Conservation (phyloP, 2,113 vertebrate species). For the Scortum barcoo region DNA sequence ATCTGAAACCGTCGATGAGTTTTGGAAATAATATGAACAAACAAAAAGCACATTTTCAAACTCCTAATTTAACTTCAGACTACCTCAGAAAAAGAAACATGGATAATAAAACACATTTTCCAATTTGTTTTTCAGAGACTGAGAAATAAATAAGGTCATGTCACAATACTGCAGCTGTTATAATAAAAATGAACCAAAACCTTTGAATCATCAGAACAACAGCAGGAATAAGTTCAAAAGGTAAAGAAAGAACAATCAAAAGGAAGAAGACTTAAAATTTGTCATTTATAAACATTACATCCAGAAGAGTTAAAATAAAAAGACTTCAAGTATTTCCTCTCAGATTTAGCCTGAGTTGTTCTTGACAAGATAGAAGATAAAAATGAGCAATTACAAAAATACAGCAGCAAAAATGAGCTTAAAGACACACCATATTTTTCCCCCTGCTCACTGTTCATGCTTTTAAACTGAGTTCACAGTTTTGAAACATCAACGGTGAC, state of each 20-base stretch:
- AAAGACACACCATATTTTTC: not conserved
- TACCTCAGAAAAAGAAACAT: slow-evolving; percentile 10
- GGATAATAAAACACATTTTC: not conserved
- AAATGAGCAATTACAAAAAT: not conserved
- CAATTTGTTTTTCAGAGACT: not conserved
- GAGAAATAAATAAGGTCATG: slow-evolving; percentile 7
- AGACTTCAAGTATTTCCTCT: slow-evolving; percentile 67
- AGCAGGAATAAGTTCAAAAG: not conserved
- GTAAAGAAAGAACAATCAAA: not conserved
- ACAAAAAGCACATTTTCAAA: slow-evolving; percentile 1
- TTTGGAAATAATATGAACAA: slow-evolving; percentile 1
- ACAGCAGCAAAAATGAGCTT: slow-evolving; percentile 6
- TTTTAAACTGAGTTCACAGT: not conserved
- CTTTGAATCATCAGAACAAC: not conserved
- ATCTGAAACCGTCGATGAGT: not conserved
- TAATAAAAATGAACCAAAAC: not conserved
- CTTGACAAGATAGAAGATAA: not conserved
- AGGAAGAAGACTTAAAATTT: not conserved
- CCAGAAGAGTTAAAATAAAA: slow-evolving; percentile 3
- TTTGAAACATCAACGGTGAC: not conserved
- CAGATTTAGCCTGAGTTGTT: slow-evolving; percentile 49
- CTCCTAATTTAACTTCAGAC: slow-evolving; percentile 26
- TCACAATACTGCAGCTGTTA: not conserved
- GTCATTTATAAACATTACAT: slow-evolving; percentile 18
- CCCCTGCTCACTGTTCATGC: not conserved